Evolutionary conservation across 2,113 vertebrate genomes (phyloP).

Genomic region (Cyanoliseus patagonus): DNA sequence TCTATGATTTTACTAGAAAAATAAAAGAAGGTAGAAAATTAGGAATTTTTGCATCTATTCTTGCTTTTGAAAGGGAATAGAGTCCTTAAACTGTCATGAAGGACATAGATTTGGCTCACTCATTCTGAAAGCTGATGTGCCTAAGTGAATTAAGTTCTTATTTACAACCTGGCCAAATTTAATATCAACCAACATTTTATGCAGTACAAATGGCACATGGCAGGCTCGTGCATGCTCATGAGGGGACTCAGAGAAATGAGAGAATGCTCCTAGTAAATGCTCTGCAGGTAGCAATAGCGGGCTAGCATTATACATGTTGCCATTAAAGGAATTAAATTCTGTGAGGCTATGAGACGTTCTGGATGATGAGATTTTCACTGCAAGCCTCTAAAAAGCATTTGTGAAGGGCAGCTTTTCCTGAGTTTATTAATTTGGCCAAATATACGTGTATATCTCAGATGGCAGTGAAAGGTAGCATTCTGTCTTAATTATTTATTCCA

Average conservation of each 20-base stretch:
- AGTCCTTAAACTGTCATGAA: background rate
- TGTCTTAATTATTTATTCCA: background rate
- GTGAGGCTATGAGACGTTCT: background rate
- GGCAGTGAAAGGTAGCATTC: background rate
- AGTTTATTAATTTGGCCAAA: background rate
- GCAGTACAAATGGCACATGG: background rate
- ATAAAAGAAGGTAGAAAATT: background rate
- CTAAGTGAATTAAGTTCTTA: background rate
- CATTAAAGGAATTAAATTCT: slow-evolving; percentile 1
- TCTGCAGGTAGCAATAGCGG: background rate
- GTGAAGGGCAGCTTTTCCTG: background rate
- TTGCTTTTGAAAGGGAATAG: background rate
- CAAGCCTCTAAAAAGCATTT: background rate
- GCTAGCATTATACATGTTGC: background rate
- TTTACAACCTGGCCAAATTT: background rate
- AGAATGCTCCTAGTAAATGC: background rate
- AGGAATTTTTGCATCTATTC: background rate
- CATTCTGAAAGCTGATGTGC: background rate
- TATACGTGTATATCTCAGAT: background rate
- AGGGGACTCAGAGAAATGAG: background rate
- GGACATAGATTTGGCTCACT: background rate
- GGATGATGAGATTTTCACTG: background rate
- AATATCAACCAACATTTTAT: background rate
- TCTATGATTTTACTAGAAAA: background rate
- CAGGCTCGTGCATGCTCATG: background rate